Base-by-base conservation (phyloP, 2,888 invertebrate genomes). In the Ennomos quercinarius region DNA sequence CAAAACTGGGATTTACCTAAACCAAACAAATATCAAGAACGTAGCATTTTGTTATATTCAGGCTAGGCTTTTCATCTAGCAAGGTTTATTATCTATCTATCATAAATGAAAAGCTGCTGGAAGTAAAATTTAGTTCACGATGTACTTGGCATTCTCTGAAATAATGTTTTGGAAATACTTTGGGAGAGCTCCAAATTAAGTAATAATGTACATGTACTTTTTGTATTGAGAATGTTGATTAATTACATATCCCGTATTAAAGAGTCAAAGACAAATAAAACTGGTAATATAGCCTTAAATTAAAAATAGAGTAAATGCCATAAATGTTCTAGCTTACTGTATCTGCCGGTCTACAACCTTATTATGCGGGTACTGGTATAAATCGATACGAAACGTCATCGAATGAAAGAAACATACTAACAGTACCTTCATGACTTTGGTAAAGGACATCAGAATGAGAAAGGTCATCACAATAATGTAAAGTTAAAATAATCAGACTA, bases 1-100 rank as follows among this genome's bases (percentile, higher is more conserved):
- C 68, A 74, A 74, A 71, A 73, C 69, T 73, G 59, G 70, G 70
- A 69, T 68, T 67, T 68, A 55, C 61, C 59, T 65, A 66, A 55
- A 54, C 41, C 57, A 57, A 62, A 46, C 48, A 41, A 61, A 66
- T 44, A 53, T 52, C 42, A 1, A 39, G 11, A 54, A 71, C 71
- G 69, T 72, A 66, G 66, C 67, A 54, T 58, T 62, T 62, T 64
- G 44, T 40, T 49, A 54, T 42, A 42, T 41, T 47, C 42, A 45
- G 49, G 13, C 48, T 44, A 12, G 6, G 10, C 10, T 44, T 17
- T 50, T 36, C 9, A 36, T 35, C 36, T 36, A 13, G 36, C 38
- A 27, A 11, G 37, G 10, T 37, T 38, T 47, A 13, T 39, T 27
- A 51, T 51, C 27, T 43, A 38, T 43, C 36, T n/a, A 42, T 41